Percentiles rank a stretch among this genome's conserved stretches.
phyloP scores from a whole-genome alignment of 2,113 vertebrate species.

The Penelope pileata region DNA sequence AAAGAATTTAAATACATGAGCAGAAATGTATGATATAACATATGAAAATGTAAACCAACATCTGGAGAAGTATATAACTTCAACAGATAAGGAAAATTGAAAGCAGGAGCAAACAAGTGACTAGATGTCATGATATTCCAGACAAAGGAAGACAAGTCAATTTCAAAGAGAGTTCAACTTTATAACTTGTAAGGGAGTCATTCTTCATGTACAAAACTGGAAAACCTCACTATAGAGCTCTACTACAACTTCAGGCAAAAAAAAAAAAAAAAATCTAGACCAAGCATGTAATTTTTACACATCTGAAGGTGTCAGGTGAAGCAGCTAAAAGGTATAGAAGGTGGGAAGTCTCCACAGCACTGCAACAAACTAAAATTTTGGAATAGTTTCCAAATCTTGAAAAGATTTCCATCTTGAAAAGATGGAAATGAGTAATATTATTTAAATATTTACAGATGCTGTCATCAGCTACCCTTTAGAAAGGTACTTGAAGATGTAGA shows the following conservation, averaged over 20 bases:
- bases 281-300: not conserved
- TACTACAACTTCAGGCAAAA: not conserved
- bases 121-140: not conserved
- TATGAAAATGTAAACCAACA: not conserved
- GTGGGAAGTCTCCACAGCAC: not conserved
- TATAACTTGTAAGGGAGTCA: not conserved
- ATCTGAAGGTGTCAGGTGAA: not conserved
- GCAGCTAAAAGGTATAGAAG: not conserved
- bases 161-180: not conserved
- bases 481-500: not conserved
- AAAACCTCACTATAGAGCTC: not conserved
- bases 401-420: not conserved
- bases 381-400: not conserved
- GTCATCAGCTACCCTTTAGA: not conserved
- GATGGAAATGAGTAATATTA: not conserved
- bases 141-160: not conserved
- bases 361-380: not conserved
- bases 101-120: not conserved
- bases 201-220: not conserved
- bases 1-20: not conserved
- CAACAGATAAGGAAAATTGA: not conserved
- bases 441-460: not conserved
- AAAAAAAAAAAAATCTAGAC: not conserved
- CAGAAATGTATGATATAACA: not conserved
- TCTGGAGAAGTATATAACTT: not conserved